Percentiles rank a stretch among this genome's conserved stretches.
Evolutionary conservation across 2,888 invertebrate genomes (phyloP).

Genomic region (Epsilonema sp.): DNA sequence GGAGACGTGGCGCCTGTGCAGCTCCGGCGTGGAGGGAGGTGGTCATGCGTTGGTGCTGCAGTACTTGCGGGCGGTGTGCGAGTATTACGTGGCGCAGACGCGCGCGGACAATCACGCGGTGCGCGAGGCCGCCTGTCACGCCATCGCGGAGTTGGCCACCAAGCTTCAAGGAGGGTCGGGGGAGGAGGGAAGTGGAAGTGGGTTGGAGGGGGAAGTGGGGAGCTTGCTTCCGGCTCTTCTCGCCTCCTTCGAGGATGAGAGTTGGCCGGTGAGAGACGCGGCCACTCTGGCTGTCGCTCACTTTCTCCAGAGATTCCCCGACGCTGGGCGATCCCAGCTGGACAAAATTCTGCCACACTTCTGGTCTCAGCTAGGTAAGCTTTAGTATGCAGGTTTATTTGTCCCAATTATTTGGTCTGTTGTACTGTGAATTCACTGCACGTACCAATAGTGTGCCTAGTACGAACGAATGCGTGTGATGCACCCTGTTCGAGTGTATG

Average conservation of each 20-base stretch:
- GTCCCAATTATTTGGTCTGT: no score
- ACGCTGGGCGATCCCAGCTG: slow-evolving; percentile 29
- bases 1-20: slow-evolving; percentile 20
- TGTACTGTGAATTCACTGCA: no score
- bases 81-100: slow-evolving; percentile 36
- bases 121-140: slow-evolving; percentile 40
- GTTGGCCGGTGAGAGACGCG: slow-evolving; percentile 41
- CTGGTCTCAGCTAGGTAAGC: slow-evolving; percentile 8
- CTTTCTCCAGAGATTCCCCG: slow-evolving; percentile 37
- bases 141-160: slow-evolving; percentile 38
- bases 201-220: slow-evolving; percentile 29
- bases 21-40: background rate
- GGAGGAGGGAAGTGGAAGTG: background rate
- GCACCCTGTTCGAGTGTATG: no score
- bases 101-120: slow-evolving; percentile 40
- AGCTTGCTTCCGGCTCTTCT: slow-evolving; percentile 34
- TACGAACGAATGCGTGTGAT: no score
- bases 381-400: slow-evolving; percentile 28
- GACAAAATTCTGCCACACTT: slow-evolving; percentile 33
- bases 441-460: no score
- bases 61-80: slow-evolving; percentile 25
- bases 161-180: no score
- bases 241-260: slow-evolving; percentile 38
- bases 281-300: slow-evolving; percentile 40
- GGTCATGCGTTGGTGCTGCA: slow-evolving; percentile 4